A percentile compares a stretch with the other conserved stretches of the same genome.
Evolutionary conservation across 53 echinoderm and acorn worm species (phyloP).

Genomic region (Mesocentrotus franciscanus): DNA sequence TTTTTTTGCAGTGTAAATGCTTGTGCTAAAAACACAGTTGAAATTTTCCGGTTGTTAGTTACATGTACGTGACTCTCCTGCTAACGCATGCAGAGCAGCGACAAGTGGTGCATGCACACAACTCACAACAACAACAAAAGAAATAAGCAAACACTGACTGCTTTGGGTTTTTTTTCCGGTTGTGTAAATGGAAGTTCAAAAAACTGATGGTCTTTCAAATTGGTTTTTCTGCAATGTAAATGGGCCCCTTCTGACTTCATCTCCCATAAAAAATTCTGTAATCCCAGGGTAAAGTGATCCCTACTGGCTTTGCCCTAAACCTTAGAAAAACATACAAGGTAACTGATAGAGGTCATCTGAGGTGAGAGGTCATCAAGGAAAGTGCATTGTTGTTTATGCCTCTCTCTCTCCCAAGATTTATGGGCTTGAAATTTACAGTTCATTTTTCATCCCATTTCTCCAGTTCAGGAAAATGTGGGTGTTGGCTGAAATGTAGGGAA

Average conservation of each 20-base stretch:
- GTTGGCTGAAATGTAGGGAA: neutral
- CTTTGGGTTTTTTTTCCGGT: too few species aligned
- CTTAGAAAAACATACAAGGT: slow-evolving; percentile 37
- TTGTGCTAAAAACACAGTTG: too few species aligned
- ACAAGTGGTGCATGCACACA: too few species aligned
- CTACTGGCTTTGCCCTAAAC: slow-evolving; percentile 16
- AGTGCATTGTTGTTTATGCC: slow-evolving; percentile 43
- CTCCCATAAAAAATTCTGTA: neutral
- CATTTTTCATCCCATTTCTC: slow-evolving; percentile 21
- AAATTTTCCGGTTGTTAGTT: too few species aligned
- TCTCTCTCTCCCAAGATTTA: slow-evolving; percentile 12
- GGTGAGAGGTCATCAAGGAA: slow-evolving; percentile 46
- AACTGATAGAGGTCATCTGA: slow-evolving; percentile 34
- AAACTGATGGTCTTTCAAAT: too few species aligned
- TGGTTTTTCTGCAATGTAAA: too few species aligned
- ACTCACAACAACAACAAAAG: too few species aligned
- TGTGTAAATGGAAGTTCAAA: too few species aligned
- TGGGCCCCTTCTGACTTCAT: too few species aligned
- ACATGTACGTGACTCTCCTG: too few species aligned
- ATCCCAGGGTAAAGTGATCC: neutral
- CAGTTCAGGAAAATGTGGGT: slow-evolving; percentile 1
- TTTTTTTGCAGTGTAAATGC: too few species aligned
- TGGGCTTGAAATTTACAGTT: neutral
- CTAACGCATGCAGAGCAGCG: neutral
- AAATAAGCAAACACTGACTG: too few species aligned